These are phyloP conservation scores for Chlorospingus semifuscus DNA, from an alignment of 2,797 vertebrate genomes.

Conservation along the genomic window DNA sequence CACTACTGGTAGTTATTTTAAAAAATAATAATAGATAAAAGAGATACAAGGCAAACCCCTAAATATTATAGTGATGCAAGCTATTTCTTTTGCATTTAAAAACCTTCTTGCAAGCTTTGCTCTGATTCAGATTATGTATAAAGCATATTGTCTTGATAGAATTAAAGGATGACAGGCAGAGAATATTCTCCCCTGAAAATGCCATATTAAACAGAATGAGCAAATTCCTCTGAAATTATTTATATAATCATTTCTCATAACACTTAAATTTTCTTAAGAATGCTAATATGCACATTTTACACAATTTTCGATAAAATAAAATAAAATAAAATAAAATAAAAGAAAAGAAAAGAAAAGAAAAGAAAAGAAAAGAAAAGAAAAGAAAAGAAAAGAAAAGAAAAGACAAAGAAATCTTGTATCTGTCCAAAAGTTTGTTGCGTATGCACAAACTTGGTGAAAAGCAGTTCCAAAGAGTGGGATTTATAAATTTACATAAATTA, in stretches of 20 bases:
- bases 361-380: too few species aligned
- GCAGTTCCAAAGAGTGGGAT: not conserved
- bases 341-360: too few species aligned
- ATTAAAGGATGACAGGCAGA: not conserved
- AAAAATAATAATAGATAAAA: not conserved
- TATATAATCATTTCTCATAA: not conserved
- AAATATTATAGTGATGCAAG: not conserved
- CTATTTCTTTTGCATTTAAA: not conserved
- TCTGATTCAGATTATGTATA: not conserved
- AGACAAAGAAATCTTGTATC: not conserved
- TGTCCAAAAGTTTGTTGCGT: not conserved
- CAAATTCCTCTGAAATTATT: not conserved
- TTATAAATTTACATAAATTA: not conserved
- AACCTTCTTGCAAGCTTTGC: not conserved
- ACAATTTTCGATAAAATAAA: not conserved
- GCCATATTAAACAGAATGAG: not conserved
- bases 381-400: too few species aligned
- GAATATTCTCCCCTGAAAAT: not conserved
- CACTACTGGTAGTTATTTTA: not conserved
- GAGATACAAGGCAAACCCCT: fast-evolving
- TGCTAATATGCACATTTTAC: not conserved
- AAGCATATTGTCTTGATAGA: not conserved
- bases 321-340: not conserved
- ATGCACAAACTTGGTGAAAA: not conserved
- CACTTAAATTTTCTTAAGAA: not conserved